Evolutionary conservation across 2,113 vertebrate genomes (phyloP).

Genomic region (Mystacornis crossleyi): DNA sequence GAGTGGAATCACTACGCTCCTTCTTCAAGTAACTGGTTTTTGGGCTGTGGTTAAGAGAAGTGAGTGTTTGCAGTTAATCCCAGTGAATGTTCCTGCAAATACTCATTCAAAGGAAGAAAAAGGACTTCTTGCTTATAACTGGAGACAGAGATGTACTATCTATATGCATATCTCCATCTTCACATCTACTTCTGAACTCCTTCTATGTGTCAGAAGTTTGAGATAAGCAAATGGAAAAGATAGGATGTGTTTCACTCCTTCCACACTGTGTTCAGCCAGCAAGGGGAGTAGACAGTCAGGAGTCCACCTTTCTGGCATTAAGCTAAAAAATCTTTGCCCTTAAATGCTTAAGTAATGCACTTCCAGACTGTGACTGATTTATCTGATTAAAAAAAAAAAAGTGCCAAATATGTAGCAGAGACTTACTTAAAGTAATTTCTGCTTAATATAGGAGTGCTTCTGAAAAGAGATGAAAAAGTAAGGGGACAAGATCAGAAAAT

Average conservation of each 20-base stretch:
- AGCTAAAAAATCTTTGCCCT: neutral
- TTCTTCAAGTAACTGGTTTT: neutral
- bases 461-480: neutral
- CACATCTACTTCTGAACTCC: neutral
- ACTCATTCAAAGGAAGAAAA: neutral
- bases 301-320: neutral
- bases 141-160: neutral
- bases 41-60: neutral
- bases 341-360: neutral
- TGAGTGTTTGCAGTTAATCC: neutral
- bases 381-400: neutral
- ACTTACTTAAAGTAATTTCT: neutral
- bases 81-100: neutral
- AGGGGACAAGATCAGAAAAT: neutral
- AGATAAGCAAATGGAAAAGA: neutral
- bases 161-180: neutral
- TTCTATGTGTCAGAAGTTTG: neutral
- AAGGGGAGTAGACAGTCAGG: neutral
- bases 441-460: neutral
- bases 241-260: neutral
- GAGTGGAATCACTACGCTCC: accelerated
- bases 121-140: neutral
- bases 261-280: neutral
- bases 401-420: neutral
- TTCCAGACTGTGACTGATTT: neutral